Evolutionary conservation across 2,797 vertebrate genomes (phyloP), one percentile per base, ranked within the genome.

Genomic region (Acropternis orthonyx): DNA sequence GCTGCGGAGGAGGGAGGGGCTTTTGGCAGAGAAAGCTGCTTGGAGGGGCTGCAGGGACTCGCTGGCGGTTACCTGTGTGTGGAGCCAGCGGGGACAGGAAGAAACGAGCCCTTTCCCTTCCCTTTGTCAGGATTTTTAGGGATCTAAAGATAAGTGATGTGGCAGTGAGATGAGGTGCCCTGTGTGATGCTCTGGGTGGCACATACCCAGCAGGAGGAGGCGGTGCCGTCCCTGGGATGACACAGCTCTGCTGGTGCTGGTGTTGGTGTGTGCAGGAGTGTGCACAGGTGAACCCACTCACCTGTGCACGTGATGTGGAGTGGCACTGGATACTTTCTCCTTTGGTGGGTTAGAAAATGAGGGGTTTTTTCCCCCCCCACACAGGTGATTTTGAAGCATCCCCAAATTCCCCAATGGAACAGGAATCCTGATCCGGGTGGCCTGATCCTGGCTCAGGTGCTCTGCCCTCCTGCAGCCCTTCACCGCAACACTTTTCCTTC

Each of bases 201-300:
- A 39, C 4, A 0, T 7, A 14, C 32, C 37, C 0, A 0, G 13
- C 0, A 9, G 58, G 71, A 37, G 24, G 67, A 10, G 3, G 4
- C 0, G 1, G n/a, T 46, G 83, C 55, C 73, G 26, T 4, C 65
- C 52, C 51, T 7, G 46, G 59, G 63, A 32, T 28, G 36, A 48
- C 0, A 1, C 0, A 0, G 62, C 36, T 89, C 52, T 72, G 43
- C 24, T 0, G 1, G 1, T n/a, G 51, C 11, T 16, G 51, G 26
- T 3, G 2, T 10, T 17, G 41, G 16, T 13, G 21, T 9, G 24
- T 44, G 54, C 79, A 24, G n/a, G 49, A 43, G 19, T 36, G 19
- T 27, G 63, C 43, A 10, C 2, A 2, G 22, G 34, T 4, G 39
- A 75, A 23, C 34, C 56, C 3, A 0, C 65, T 80, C 16, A 0